Base-by-base conservation (phyloP, 2,797 vertebrate species). In the Coluber constrictor region DNA sequence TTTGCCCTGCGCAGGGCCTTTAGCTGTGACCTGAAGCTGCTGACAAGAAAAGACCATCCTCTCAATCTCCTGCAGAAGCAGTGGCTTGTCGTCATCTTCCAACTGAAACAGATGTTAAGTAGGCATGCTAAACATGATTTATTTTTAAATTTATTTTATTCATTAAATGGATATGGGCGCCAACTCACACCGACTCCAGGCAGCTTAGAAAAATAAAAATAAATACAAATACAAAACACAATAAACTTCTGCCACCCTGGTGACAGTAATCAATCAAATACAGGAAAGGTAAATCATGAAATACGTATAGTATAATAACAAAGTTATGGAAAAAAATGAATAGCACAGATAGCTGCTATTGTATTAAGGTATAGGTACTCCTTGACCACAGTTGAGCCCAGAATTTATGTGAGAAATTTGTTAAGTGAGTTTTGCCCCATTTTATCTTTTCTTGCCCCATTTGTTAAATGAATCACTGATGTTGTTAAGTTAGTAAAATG, bases 1-100 rank as follows among this genome's bases (percentile, higher is more conserved):
- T 98, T 99, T 99, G 91, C 98, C 99, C 97, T 99, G 99, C 90
- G 98, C 98, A 37, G 98, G 98, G 87, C 98, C 97, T 97, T 98
- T 99, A 90, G 98, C 97, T 92, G 98, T 98, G 94, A 98, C 96
- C 96, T 99, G 99, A 91, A 99, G 98, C 96, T 99, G 99, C 74
- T 98, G 99, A 97, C 99, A 99, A 1, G 98, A 91, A 16, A 98
- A 97, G 95, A 97, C 95, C 95, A 99, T 97, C 95, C 98, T 99
- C 97, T 99, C 99, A 95, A 98, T 98, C 98, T 99, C 99, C 96
- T 98, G 94, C 90, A 98, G 96, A 97, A 99, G 97, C 93, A 97
- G 95, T 93, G 98, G 96, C 96, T 98, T 98, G 92, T 99, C 98
- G 87, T 99, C 98, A 92, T 98, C 97, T 89, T 97, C 97, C 96